Base-by-base conservation (phyloP, 2,888 invertebrate species). In the Phengaris arion region DNA sequence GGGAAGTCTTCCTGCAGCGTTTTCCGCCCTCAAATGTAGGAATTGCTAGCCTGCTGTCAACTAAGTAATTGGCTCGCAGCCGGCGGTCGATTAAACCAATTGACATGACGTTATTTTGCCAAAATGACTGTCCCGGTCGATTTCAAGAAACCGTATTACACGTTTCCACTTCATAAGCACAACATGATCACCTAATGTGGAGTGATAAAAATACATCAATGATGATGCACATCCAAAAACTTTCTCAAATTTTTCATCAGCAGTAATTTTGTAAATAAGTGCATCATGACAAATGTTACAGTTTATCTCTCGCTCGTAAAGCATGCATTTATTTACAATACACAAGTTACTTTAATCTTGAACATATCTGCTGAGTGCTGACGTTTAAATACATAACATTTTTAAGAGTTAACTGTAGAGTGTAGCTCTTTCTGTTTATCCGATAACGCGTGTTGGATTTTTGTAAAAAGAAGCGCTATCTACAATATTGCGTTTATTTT, bases 21-120 rank as follows among this genome's bases (percentile, higher is more conserved):
- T 91, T 91, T 93, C 92, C 92, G 92, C 90, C 90, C 89, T 90
- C 91, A 92, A 92, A 93, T 92, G 91, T 90, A 90, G 89, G 92
- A 93, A 93, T 92, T 91, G 89, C 91, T 92, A 91, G 91, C 92
- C 93, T 87, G 88, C 90, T 90, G 90, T 87, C 89, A 92, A 93
- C 86, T 93, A 90, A 90, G 88, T 93, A 93, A 93, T 93, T 93
- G 93, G 85, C 88, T 87, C 89, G 84, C 91, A 90, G 92, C 88
- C 89, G 91, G 90, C 86, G 85, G 83, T 87, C 89, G 87, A 93
- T 93, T 93, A 93, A 85, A 85, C 87, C 90, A 93, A 93, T 93
- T 92, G 92, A 86, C 89, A 82, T 89, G 86, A 89, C 86, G 89
- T 89, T 92, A 92, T 93, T 93, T 93, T 92, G 92, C 92, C 92